A percentile compares a stretch with the other conserved stretches of the same genome.
phyloP scores from a whole-genome alignment of 2,113 vertebrate species.

The Bolborhynchus lineola region DNA sequence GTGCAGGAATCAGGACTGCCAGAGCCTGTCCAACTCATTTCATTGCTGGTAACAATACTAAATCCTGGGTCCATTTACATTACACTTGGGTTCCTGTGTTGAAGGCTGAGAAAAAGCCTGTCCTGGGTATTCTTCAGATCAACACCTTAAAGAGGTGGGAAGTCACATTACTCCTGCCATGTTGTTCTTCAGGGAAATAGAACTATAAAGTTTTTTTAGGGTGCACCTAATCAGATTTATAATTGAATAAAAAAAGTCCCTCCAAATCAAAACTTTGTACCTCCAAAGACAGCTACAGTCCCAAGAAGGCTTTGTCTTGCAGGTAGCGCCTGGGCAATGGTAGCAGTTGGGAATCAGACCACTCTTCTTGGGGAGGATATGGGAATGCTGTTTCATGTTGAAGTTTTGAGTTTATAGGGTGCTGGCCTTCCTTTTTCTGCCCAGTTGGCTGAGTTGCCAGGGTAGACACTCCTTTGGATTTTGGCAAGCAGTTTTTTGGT shows the following conservation, averaged over 20 bases:
- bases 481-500: background rate
- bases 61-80: background rate
- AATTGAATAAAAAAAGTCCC: background rate
- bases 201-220: background rate
- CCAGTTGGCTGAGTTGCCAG: background rate
- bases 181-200: background rate
- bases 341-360: background rate
- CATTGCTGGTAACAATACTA: accelerated
- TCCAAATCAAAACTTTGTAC: background rate
- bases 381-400: background rate
- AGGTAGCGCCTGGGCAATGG: background rate
- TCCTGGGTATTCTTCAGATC: background rate
- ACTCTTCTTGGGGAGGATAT: background rate
- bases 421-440: background rate
- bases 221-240: background rate
- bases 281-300: background rate
- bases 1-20: background rate
- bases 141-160: background rate
- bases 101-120: background rate
- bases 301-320: background rate
- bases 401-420: background rate
- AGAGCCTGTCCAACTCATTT: background rate
- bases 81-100: background rate
- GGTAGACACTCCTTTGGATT: background rate
- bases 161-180: background rate